Percentiles rank a stretch among this genome's conserved stretches.
Evolutionary conservation across 1,140 invertebrate genomes (phyloP).

Genomic region (Drosophila serrata): DNA sequence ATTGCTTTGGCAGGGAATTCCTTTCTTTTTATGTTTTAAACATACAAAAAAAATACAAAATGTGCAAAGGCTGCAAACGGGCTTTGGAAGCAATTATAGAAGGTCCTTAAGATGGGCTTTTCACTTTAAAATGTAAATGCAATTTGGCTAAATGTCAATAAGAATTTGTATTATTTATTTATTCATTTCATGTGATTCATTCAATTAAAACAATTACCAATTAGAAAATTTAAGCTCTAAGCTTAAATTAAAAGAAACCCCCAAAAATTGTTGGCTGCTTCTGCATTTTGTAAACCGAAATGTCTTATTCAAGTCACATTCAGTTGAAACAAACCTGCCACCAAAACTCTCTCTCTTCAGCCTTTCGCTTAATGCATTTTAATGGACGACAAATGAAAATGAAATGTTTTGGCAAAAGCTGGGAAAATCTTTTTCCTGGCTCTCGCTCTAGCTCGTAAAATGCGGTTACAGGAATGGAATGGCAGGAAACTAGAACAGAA

Average conservation of each 20-base stretch:
- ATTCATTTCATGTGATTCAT: neutral
- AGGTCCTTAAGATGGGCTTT: too few species aligned
- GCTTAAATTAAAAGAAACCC: neutral
- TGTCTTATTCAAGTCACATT: constrained; percentile 4
- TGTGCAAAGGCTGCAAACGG: neutral
- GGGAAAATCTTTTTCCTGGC: constrained; percentile 49
- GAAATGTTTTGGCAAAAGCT: constrained; percentile 61
- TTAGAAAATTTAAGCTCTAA: neutral
- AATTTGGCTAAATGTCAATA: neutral
- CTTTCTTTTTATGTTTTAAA: neutral
- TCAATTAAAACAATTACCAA: neutral
- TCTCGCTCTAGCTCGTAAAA: constrained; percentile 12
- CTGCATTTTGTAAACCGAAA: constrained; percentile 9
- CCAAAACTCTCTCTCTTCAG: neutral
- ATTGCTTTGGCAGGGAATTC: neutral
- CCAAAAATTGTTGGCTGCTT: neutral
- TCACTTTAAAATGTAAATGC: neutral
- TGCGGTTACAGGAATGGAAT: constrained; percentile 17
- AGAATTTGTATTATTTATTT: neutral
- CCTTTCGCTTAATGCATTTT: constrained; percentile 66
- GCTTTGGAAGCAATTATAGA: neutral
- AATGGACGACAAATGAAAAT: constrained; percentile 67
- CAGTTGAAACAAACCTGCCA: neutral
- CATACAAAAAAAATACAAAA: neutral
- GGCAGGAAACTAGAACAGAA: constrained; percentile 16